Conservation (phyloP, 1,140 invertebrate genomes). For the Drosophila suzukii region DNA sequence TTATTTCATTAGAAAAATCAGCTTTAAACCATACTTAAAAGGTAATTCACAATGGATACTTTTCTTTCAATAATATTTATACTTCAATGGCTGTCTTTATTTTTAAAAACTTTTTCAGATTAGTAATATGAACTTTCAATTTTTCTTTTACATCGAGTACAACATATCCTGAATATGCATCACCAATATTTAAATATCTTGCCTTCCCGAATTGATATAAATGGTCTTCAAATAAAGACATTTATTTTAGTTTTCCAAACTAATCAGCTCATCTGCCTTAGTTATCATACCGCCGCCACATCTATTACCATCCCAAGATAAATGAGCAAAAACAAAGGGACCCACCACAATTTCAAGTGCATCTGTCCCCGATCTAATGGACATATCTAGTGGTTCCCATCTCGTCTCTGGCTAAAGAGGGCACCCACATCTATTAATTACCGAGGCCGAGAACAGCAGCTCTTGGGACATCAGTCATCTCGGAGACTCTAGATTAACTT, state of each 20-base stretch:
- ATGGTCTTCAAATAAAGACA: background rate
- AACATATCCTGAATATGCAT: background rate
- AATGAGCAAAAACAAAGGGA: slow-evolving; percentile 15
- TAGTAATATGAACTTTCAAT: no score
- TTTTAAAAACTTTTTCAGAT: no score
- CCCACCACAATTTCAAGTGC: slow-evolving; percentile 22
- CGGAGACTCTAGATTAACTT: slow-evolving; percentile 51
- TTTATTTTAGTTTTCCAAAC: background rate
- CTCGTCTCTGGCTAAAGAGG: slow-evolving; percentile 32
- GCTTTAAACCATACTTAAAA: no score
- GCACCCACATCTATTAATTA: slow-evolving; percentile 73
- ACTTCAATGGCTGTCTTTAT: no score
- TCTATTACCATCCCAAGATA: slow-evolving; percentile 12
- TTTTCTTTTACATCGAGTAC: no score
- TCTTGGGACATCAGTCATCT: slow-evolving; percentile 59
- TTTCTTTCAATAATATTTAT: no score
- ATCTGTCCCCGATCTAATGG: slow-evolving; percentile 41
- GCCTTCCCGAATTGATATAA: background rate
- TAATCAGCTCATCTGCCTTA: background rate
- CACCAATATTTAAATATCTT: background rate
- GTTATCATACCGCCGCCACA: background rate
- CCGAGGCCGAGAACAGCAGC: slow-evolving; percentile 2
- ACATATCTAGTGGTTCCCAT: slow-evolving; percentile 34
- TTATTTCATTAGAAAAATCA: no score
- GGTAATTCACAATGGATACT: no score